Base-by-base conservation (phyloP, 2,113 vertebrate genomes). In the Abramis brama region DNA sequence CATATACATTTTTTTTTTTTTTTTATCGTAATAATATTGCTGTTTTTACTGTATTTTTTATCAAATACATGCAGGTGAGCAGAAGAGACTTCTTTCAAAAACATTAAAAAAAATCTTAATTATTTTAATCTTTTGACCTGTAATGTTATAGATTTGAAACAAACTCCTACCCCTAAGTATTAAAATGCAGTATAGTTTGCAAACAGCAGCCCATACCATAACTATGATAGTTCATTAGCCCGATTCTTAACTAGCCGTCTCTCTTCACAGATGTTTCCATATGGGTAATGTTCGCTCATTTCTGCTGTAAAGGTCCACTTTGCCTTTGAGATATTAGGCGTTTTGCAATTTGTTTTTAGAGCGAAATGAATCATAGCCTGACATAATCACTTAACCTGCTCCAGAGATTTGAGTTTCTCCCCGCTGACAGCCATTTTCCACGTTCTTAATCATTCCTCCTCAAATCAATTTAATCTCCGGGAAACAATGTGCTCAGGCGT, bases 351-450 rank as follows among this genome's bases (percentile, higher is more conserved):
- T 80, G 79, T 80, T 80, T 80, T 80, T 79, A 80, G 59, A 62
- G 39, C 57, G 6, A 62, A 50, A 85, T 85, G 62, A 50, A 85
- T 85, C 84, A 85, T 71, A 57, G 62, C 47, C 52, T 85, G 84
- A 79, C 75, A 85, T 77, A 79, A 85, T 68, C 84, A 85, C 75
- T 85, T 85, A 85, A 79, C 84, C 62, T 55, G 75, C 84, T 85
- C 84, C 84, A 15, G 75, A 85, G 84, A 68, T 85, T 85, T 55
- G 62, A 25, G 43, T 80, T 52, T 60, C 55, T 82, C 86, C 45
- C 81, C 17, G 59, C 74, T 83, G 86, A 75, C 81, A 83, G 55
- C 45, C 59, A 21, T 55, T 82, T 57, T 50, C 45, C 19, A 36
- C 30, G 19, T 70, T 76, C 88, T 89, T 86, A 74, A 79, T 78